phyloP scores from a whole-genome alignment of 2,113 vertebrate genomes.

The Hydropotes inermis region DNA sequence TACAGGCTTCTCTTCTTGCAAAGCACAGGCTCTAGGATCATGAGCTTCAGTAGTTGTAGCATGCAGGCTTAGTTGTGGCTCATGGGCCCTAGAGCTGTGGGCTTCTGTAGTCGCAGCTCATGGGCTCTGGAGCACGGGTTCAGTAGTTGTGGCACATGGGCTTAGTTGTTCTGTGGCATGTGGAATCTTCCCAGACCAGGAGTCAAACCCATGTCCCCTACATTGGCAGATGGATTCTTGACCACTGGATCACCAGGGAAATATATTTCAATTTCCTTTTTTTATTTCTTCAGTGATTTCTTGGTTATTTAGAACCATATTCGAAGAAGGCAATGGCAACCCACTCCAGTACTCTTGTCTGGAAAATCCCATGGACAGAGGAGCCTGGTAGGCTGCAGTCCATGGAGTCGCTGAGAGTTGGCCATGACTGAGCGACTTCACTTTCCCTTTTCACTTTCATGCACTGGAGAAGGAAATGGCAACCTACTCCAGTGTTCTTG shows the following conservation, averaged over 20 bases:
- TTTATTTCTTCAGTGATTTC: not conserved
- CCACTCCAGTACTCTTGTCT: not conserved
- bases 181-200: not conserved
- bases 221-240: not conserved
- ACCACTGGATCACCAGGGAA: not conserved
- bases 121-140: not conserved
- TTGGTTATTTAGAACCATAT: not conserved
- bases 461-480: not conserved
- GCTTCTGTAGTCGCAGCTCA: not conserved
- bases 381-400: not conserved
- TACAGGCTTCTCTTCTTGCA: not conserved
- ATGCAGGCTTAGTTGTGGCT: not conserved
- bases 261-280: not conserved
- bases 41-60: not conserved
- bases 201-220: not conserved
- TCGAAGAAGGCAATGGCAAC: not conserved
- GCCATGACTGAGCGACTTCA: not conserved
- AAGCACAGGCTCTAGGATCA: not conserved
- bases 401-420: not conserved
- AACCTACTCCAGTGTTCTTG: not conserved
- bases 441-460: not conserved
- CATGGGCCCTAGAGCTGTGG: not conserved
- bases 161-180: not conserved
- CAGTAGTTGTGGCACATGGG: not conserved
- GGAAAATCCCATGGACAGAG: not conserved